A percentile compares a stretch with the other conserved stretches of the same genome.
Evolutionary conservation across 2,888 invertebrate species (phyloP).

Genomic region (Heliconius ethilla): DNA sequence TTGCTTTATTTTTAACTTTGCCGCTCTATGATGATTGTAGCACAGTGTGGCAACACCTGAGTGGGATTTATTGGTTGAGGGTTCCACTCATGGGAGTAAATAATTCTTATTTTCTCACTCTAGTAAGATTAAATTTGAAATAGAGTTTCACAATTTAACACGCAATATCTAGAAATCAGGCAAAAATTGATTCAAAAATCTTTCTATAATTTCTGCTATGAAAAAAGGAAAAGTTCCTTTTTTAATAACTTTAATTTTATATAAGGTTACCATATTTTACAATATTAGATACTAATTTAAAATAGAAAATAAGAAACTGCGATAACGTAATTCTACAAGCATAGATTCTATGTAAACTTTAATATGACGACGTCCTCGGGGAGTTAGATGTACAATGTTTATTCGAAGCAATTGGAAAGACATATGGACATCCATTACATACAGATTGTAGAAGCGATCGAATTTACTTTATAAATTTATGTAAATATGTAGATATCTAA

Average conservation of each 20-base stretch:
- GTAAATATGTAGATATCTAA: constrained; percentile 1
- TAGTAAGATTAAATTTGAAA: not conserved
- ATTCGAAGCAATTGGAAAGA: constrained; percentile 25
- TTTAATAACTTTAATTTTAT: too few species aligned
- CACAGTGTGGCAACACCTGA: not conserved
- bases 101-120: not conserved
- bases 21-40: not conserved
- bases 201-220: too few species aligned
- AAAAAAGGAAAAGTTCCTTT: not conserved
- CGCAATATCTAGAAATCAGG: not conserved
- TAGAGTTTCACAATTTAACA: not conserved
- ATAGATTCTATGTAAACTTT: constrained; percentile 15
- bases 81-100: too few species aligned
- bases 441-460: not conserved
- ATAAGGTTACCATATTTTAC: not conserved
- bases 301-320: not conserved
- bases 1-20: not conserved
- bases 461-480: not conserved
- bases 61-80: not conserved
- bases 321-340: not conserved
- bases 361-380: constrained; percentile 4
- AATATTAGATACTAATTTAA: not conserved
- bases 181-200: too few species aligned
- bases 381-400: constrained; percentile 21
- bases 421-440: constrained; percentile 5